Conservation (phyloP, 2,888 invertebrate species). For the Xestia xanthographa region DNA sequence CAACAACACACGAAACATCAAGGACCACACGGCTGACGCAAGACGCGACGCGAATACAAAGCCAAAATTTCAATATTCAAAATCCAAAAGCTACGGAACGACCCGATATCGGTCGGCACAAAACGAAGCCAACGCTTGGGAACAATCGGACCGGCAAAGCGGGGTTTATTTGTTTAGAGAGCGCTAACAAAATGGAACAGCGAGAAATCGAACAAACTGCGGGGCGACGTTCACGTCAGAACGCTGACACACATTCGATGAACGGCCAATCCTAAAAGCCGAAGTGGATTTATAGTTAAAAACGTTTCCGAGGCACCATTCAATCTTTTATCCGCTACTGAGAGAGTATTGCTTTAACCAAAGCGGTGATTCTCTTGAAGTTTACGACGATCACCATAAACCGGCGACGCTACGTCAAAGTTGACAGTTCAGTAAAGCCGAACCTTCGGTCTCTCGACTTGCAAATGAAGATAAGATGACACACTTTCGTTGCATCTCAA, state of each 20-base stretch:
- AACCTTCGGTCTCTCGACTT: conserved; percentile 56
- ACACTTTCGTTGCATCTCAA: conserved; percentile 49
- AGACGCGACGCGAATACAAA: conserved; percentile 47
- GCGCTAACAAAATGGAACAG: conserved; percentile 70
- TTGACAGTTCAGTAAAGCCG: conserved; percentile 47
- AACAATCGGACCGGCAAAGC: conserved; percentile 70
- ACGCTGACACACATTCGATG: conserved; percentile 69
- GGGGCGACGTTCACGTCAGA: conserved; percentile 53
- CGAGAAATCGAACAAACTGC: conserved; percentile 70
- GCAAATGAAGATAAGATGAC: conserved; percentile 60
- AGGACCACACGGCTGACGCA: conserved; percentile 3
- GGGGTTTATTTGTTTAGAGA: conserved; percentile 70
- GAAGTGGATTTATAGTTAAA: conserved; percentile 66
- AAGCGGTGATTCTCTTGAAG: conserved; percentile 47
- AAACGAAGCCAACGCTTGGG: conserved; percentile 68
- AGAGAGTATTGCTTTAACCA: conserved; percentile 48
- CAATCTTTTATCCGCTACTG: conserved; percentile 45
- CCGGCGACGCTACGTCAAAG: conserved; percentile 39
- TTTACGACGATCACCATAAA: conserved; percentile 50
- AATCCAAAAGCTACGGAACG: conserved; percentile 57
- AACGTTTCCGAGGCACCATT: conserved; percentile 56
- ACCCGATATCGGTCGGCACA: conserved; percentile 57
- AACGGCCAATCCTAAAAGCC: conserved; percentile 66
- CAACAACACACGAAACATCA: conserved; percentile 26
- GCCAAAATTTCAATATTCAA: conserved; percentile 58